Conservation (phyloP, 2,888 invertebrate species). For the Corbicula japonica region DNA sequence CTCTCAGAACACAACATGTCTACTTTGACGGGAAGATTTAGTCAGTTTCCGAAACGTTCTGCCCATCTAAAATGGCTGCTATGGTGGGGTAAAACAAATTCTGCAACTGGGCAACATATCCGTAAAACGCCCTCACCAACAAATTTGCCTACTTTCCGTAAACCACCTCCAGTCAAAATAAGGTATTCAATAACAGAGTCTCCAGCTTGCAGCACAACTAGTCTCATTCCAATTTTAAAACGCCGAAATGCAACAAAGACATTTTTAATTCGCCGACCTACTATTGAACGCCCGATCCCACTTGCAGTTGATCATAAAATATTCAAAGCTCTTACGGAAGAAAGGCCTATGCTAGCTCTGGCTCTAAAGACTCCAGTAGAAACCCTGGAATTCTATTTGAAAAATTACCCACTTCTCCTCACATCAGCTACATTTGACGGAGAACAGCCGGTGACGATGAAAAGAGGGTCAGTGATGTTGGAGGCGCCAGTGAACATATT, state of each 20-base stretch:
- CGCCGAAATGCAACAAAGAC: conserved; percentile 26
- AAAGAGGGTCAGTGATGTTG: conserved; percentile 36
- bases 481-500: conserved; percentile 50
- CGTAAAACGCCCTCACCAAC: not conserved
- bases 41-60: conserved; percentile 3
- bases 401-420: conserved; percentile 50
- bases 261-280: conserved; percentile 48
- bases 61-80: conserved; percentile 13
- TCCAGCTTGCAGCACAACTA: conserved; percentile 22
- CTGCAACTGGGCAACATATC: not conserved
- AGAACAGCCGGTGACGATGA: conserved; percentile 34
- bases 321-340: conserved; percentile 37
- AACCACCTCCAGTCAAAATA: conserved; percentile 16
- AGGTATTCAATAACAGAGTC: not conserved
- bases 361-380: conserved; percentile 46
- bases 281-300: conserved; percentile 37
- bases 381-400: conserved; percentile 49
- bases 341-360: conserved; percentile 44
- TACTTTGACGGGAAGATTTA: not conserved
- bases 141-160: not conserved
- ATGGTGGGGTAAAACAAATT: not conserved
- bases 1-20: conserved; percentile 11
- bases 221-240: conserved; percentile 35
- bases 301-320: conserved; percentile 36
- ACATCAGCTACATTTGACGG: conserved; percentile 11